Conservation (phyloP, 2,888 invertebrate genomes). For the Eupsilia transversa region DNA sequence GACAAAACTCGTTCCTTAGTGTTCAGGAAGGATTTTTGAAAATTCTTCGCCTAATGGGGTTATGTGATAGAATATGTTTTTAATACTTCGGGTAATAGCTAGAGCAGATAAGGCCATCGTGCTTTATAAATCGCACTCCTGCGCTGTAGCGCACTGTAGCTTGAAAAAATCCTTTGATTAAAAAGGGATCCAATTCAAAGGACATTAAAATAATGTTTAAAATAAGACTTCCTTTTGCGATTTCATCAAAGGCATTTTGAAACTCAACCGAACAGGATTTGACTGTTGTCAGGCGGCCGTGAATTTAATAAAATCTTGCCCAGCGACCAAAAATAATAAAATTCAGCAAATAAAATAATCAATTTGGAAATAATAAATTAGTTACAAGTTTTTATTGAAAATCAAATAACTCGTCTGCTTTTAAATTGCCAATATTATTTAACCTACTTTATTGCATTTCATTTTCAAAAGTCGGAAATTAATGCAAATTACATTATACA, state of each 20-base stretch:
- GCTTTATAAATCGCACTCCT: conserved; percentile 9
- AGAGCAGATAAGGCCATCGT: not conserved
- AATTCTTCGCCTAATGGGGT: too few relatives aligned
- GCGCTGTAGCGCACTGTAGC: conserved; percentile 3
- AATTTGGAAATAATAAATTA: conserved; percentile 6
- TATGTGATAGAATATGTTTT: not conserved
- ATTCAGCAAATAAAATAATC: not conserved
- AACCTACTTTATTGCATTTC: not conserved
- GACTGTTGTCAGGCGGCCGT: not conserved
- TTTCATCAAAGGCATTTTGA: conserved; percentile 30
- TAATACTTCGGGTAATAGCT: not conserved
- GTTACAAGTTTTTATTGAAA: not conserved
- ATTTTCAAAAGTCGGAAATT: not conserved
- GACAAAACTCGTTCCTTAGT: too few relatives aligned
- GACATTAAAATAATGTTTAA: conserved; percentile 45
- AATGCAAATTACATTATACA: not conserved
- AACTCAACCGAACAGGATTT: conserved; percentile 26
- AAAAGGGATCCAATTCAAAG: conserved; percentile 27
- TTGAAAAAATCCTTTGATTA: conserved; percentile 32
- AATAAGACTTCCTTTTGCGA: conserved; percentile 16
- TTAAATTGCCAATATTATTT: not conserved
- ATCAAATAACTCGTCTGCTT: not conserved
- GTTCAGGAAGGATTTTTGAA: too few relatives aligned
- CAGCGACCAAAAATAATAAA: not conserved
- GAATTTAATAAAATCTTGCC: conserved; percentile 28